Evolutionary conservation across 2,888 invertebrate species (phyloP), one percentile per base, ranked within the genome.

Genomic region (Argyresthia goedartella): DNA sequence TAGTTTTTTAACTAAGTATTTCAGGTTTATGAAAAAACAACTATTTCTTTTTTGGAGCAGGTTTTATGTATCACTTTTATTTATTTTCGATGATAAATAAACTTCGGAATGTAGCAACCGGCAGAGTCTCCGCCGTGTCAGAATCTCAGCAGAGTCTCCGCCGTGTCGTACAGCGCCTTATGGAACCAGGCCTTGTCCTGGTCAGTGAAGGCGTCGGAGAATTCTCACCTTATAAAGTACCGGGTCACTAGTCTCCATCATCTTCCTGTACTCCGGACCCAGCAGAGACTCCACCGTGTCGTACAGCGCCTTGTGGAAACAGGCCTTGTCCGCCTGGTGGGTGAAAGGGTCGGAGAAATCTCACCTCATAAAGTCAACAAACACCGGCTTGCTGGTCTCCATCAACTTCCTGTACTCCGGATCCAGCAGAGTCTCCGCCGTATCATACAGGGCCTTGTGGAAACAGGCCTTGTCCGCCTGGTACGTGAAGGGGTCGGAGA

Each of bases 321-420:
- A 98, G 46, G 90, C 88, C 66, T 94, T 95, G 66, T 95, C 74
- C 94, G 96, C 62, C 61, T 91, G 87, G 46, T 92, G 88, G 0
- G 94, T 95, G 63, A 95, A 93, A 58, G 95, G 88, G 69, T 94
- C 94, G n/a, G 93, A 92, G 69, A 94, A 93, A 0, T 94, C 93
- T 60, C 94, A 77, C 7, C 96, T 92, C 95, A 98, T 95, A 71
- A 98, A 98, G 76, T 98, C 97, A 8, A 97, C 97, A 76, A 97
- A 98, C 13, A 94, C 94, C 13, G 94, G 93, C 63, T 91, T 91
- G 9, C 36, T 36, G 15, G 14, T 15, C 16, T 91, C 88, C 57
- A 95, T 90, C 91, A 94, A 93, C 56, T 90, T 89, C 50, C 89
- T 89, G 69, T 93, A 93, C 55, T 91, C 91, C 41, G 89, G 76